A percentile compares a stretch with the other conserved stretches of the same genome.
Conservation (phyloP, 2,888 invertebrate genomes). For the Eristalinus aeneus region DNA sequence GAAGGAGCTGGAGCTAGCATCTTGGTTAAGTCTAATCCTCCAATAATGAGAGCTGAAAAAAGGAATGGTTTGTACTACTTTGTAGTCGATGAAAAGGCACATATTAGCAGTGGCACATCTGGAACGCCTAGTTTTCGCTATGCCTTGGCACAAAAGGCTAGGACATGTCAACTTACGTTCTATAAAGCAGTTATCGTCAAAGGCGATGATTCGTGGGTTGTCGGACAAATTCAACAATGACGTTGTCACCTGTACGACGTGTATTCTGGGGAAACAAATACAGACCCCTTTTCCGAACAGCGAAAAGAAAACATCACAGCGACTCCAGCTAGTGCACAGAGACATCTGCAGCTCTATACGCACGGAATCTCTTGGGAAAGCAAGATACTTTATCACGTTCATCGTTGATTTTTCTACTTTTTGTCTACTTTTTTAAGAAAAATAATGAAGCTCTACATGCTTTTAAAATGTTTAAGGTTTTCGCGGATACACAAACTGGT, state of each 20-base stretch:
- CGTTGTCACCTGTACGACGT: too few relatives aligned
- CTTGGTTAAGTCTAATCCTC: background rate
- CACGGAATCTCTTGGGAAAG: conserved; percentile 5
- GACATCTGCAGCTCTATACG: background rate
- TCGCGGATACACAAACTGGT: background rate
- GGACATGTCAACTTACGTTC: too few relatives aligned
- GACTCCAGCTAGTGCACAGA: background rate
- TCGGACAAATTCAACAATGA: too few relatives aligned
- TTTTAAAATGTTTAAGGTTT: too few relatives aligned
- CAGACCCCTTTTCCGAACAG: too few relatives aligned
- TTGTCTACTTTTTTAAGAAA: conserved; percentile 9
- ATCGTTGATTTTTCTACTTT: conserved; percentile 26
- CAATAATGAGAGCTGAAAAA: background rate
- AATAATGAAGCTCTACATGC: background rate
- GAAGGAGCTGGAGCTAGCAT: conserved; percentile 19
- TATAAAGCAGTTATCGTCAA: too few relatives aligned
- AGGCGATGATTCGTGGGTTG: too few relatives aligned
- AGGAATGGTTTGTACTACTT: too few relatives aligned
- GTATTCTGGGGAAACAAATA: too few relatives aligned
- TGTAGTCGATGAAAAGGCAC: too few relatives aligned
- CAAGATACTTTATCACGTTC: conserved; percentile 16
- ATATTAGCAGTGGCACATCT: too few relatives aligned
- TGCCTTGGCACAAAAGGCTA: too few relatives aligned
- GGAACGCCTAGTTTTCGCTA: background rate
- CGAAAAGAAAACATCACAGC: background rate